A percentile compares a stretch with the other conserved stretches of the same genome.
Evolutionary conservation across 2,113 vertebrate species (phyloP).

Genomic region (Salvator merianae): DNA sequence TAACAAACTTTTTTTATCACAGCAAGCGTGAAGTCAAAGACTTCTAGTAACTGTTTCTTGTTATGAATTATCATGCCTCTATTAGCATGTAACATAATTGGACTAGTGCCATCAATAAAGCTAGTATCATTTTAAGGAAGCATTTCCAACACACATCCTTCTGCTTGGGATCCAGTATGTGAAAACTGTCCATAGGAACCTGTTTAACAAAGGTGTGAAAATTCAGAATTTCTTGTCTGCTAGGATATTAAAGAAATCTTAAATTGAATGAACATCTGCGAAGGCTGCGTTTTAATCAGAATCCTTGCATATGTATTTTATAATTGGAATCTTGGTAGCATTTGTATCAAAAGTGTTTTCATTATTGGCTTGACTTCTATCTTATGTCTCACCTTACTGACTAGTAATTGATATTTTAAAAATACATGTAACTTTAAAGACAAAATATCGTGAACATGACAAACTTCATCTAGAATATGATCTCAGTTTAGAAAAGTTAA

Average conservation of each 20-base stretch:
- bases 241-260: not conserved
- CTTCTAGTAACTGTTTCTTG: no score
- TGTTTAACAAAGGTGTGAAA: not conserved
- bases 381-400: not conserved
- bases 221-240: not conserved
- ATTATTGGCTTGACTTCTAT: not conserved
- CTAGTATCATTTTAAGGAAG: not conserved
- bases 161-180: not conserved
- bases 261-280: not conserved
- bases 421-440: not conserved
- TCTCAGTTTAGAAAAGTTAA: slow-evolving; percentile 1
- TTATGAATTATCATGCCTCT: not conserved
- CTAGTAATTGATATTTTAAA: not conserved
- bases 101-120: not conserved
- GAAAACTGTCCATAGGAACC: not conserved
- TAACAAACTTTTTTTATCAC: not conserved
- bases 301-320: not conserved
- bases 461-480: not conserved
- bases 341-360: not conserved
- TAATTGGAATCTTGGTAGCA: not conserved
- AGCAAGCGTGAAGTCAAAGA: not conserved
- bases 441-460: not conserved
- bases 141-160: not conserved
- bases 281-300: not conserved
- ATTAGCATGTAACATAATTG: not conserved